phyloP scores from a whole-genome alignment of 2,113 vertebrate species.

The Penelope pileata region DNA sequence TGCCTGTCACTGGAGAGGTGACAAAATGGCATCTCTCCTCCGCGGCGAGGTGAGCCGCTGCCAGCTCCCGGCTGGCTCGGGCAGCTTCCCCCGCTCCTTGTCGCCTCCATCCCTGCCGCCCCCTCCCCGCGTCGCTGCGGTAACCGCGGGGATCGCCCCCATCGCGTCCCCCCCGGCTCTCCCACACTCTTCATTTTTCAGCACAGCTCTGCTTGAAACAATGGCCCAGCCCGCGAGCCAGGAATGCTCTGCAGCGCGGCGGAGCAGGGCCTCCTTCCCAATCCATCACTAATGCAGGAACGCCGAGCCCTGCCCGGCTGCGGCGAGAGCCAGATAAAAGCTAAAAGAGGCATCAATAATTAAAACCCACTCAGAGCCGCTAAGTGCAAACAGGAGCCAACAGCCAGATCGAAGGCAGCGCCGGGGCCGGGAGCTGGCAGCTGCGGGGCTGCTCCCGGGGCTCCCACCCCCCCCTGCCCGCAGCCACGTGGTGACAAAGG shows the following conservation, averaged over 20 bases:
- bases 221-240: not conserved
- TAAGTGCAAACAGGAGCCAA: conserved; percentile 62
- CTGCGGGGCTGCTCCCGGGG: not conserved
- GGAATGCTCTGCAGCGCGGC: not conserved
- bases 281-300: conserved; percentile 58
- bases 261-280: conserved; percentile 43
- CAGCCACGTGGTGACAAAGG: too few relatives aligned
- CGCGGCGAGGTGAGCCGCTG: rapidly evolving
- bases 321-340: conserved; percentile 26
- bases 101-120: not conserved
- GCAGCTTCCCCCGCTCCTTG: not conserved
- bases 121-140: not conserved
- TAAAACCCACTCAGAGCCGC: conserved; percentile 63
- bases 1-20: not conserved
- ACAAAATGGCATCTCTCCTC: not conserved
- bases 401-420: not conserved
- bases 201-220: not conserved
- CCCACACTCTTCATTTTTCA: not conserved
- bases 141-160: not conserved
- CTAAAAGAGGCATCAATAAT: conserved; percentile 75
- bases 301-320: conserved; percentile 37
- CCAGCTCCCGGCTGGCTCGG: not conserved
- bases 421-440: not conserved
- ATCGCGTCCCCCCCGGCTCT: not conserved
- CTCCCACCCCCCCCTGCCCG: not conserved